Base-by-base conservation (phyloP, 2,113 vertebrate genomes). In the Tychaedon coryphoeus region DNA sequence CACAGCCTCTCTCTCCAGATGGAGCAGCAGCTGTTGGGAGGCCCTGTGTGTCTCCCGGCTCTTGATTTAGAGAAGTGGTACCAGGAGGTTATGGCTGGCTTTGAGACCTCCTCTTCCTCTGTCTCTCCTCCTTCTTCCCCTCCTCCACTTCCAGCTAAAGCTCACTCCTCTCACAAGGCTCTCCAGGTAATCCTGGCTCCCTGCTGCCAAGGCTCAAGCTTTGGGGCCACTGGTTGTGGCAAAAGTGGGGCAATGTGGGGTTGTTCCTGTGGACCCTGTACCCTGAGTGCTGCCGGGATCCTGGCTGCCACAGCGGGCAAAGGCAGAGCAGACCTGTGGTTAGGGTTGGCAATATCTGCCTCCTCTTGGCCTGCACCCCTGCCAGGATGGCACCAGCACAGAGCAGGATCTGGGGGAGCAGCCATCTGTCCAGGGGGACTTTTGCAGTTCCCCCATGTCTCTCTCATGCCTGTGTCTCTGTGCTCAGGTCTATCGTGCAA, bases 141-240 rank as follows among this genome's bases (percentile, higher is more conserved):
- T 97, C 99, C 99, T 88, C 99, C 99, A 42, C 98, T 99, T 92
- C 99, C 99, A 83, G 98, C 98, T 98, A 99, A 99, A 98, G 98
- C 97, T 97, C 97, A 98, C 93, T 98, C 98, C 58, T 96, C 98
- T 95, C 98, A 98, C 95, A 98, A 98, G 95, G 98, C 98, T 53
- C 93, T 97, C 90, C 99, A 99, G 99, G 99, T 99, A 99, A 99
- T 95, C 73, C 67, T 14, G 4, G 26, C 47, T 92, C n/a, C 36
- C 34, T 51, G 47, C 42, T 7, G 5, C 76, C 3, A 2, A 40
- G 45, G 33, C 62, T 90, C 28, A 29, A 72, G 79, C n/a, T 67
- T 22, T 2, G 28, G 89, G 79, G 48, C 36, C 12, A 3, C 42
- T 14, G 13, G n/a, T 45, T 9, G 5, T 3, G 3, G 62, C 3